Conservation (phyloP, 2,113 vertebrate species). For the Clarias batrachus region DNA sequence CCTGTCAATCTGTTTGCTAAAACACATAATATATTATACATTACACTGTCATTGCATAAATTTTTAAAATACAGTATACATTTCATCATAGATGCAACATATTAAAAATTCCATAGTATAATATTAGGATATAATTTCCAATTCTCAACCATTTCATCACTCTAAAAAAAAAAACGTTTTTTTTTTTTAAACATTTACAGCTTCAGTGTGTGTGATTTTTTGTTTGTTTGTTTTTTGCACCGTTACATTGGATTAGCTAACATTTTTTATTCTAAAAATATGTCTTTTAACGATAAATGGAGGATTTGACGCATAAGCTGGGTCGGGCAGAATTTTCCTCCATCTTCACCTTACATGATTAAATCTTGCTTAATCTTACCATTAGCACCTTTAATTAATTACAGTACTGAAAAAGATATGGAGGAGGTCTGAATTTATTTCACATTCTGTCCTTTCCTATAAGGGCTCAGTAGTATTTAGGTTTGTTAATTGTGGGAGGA, state of each 20-base stretch:
- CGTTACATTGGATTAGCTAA: background rate
- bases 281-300: background rate
- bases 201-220: no score
- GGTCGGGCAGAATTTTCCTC: background rate
- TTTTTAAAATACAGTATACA: background rate
- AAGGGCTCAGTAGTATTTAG: background rate
- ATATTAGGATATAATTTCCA: background rate
- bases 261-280: background rate
- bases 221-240: no score
- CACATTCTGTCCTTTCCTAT: slow-evolving; percentile 2
- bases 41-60: background rate
- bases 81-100: background rate
- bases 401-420: background rate
- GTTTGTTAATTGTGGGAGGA: background rate
- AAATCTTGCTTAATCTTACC: background rate
- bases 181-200: no score
- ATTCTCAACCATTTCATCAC: background rate
- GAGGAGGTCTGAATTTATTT: background rate
- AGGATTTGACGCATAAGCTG: background rate
- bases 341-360: background rate
- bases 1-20: background rate
- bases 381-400: background rate
- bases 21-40: background rate
- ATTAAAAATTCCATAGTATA: background rate
- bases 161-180: background rate